Conservation (phyloP, 2,797 vertebrate genomes). For the Anabacerthia variegaticeps region DNA sequence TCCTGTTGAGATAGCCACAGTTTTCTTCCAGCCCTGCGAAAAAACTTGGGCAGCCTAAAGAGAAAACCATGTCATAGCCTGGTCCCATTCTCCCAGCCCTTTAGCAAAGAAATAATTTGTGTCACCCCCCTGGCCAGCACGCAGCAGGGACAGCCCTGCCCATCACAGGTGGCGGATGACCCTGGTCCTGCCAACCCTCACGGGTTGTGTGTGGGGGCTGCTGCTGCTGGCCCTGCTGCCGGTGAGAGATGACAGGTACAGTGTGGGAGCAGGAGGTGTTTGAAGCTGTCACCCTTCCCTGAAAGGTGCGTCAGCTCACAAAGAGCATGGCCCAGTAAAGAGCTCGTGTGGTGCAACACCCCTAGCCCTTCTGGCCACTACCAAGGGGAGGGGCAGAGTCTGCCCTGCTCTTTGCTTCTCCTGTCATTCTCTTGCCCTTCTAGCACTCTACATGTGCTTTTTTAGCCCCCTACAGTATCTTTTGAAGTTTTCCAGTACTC, state of each 20-base stretch:
- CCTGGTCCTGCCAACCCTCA: fast-evolving
- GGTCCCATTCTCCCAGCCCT: background rate
- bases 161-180: fast-evolving
- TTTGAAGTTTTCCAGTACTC: background rate
- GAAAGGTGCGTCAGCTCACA: background rate
- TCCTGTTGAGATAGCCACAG: background rate
- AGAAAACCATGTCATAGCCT: background rate
- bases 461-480: background rate
- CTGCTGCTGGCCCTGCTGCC: background rate
- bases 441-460: background rate
- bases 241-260: fast-evolving
- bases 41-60: background rate
- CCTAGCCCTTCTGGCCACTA: background rate
- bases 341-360: no score
- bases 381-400: fast-evolving
- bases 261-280: fast-evolving
- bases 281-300: background rate
- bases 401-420: background rate
- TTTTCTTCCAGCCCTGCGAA: background rate
- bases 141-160: fast-evolving
- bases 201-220: background rate
- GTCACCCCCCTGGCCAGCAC: background rate
- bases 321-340: background rate
- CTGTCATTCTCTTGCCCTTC: background rate
- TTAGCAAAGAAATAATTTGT: background rate